Evolutionary conservation across 2,113 vertebrate genomes (phyloP), one percentile per base, ranked within the genome.

Genomic region (Marcusenius ussheri): DNA sequence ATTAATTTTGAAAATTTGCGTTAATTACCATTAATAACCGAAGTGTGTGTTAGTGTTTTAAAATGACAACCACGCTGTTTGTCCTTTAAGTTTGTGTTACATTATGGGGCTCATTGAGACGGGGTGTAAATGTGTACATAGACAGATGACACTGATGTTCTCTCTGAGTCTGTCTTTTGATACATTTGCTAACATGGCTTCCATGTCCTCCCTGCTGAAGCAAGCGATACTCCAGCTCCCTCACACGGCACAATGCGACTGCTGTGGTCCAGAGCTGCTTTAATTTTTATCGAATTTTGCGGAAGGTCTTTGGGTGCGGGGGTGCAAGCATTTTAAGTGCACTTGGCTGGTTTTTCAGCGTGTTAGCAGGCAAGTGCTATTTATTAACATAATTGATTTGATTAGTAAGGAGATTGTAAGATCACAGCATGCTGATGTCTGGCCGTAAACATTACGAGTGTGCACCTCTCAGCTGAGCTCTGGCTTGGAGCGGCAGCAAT

Each of bases 351-450:
- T 80, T 80, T 80, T 80, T 80, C 5, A 39, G 74, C 35, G 17
- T 42, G 45, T 47, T 84, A 47, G 83, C 24, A 84, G 39, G 24
- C 24, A 84, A 46, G 94, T 94, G 93, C 94, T 95, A 94, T 96
- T 85, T 94, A 96, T 97, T 96, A 96, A 93, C 92, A 93, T 93
- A 95, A 97, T 96, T 91, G 93, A 96, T 96, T 94, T 96, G 95
- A 96, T 97, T 97, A 96, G 95, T 93, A 95, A 95, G 95, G 95
- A 95, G 95, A 96, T 96, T 94, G 95, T 96, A 96, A 93, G 94
- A 96, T 96, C 96, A 93, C 94, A 94, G 92, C 94, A 93, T 94
- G 96, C 94, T 95, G 45, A 84, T 84, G 83, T 84, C 39, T 42
- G 35, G 35, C 35, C 4, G 35, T 80, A 80, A 80, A 80, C 74